Base-by-base conservation (phyloP, 2,113 vertebrate genomes). In the human (Homo sapiens) region DNA sequence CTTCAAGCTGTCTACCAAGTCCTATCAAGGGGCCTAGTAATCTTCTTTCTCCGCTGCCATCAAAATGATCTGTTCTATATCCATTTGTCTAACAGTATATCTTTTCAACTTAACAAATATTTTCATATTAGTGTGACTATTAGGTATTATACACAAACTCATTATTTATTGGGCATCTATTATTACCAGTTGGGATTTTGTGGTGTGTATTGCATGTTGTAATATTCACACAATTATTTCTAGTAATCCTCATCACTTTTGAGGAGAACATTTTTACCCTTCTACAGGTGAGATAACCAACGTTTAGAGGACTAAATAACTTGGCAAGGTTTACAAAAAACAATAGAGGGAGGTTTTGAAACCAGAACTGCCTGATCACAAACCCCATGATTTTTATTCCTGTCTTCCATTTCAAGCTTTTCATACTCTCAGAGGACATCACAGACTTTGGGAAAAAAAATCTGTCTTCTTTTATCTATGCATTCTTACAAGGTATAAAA, bases 401-500 rank as follows among this genome's bases (percentile, higher is more conserved):
- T 5, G 45, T 27, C 81, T 93, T 94, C 11, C 55, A 80, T 88
- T 68, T 96, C 13, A 59, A 88, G 35, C 57, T 11, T 93, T 45
- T 16, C 2, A 2, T 38, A 72, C 45, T 23, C 12, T 8, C 50
- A 88, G 59, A 55, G 48, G 93, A 7, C 61, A 92, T 76, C 52
- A 76, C 35, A 95, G 90, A 88, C 68, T 79, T 95, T 38, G 43
- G 64, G 87, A 5, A 6, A 40, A 75, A 76, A 45, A 83, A 68
- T 83, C 48, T 80, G 27, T 90, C 70, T 92, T 57, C 75, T 79
- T 93, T 89, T 90, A 94, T 23, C 73, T 7, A 5, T 45, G n/a
- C 35, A 83, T 89, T 93, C 76, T 96, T 93, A 43, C 68, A 75
- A 81, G 86, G 76, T 84, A 68, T 89, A 86, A 95, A 93, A 96